A percentile compares a stretch with the other conserved stretches of the same genome.
Conservation (phyloP, 2,797 vertebrate genomes). For the Euthynnus affinis region DNA sequence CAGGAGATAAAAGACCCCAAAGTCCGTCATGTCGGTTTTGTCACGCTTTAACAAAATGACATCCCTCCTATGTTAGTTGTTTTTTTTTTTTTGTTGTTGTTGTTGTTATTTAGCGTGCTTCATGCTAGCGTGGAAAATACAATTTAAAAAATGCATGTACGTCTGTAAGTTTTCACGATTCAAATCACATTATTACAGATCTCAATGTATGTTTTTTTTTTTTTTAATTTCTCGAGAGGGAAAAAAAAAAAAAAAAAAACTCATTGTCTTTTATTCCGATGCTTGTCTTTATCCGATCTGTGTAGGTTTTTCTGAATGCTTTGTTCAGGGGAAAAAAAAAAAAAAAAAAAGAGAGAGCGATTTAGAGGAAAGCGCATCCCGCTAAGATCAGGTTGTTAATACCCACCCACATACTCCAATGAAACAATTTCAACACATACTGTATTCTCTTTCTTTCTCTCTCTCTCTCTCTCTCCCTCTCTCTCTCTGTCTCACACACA, state of each 20-base stretch:
- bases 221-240: conserved; percentile 55
- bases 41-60: conserved; percentile 79
- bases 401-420: conserved; percentile 86
- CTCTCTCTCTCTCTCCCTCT: neutral
- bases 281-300: conserved; percentile 88
- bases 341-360: conserved; percentile 68
- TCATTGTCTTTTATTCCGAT: conserved; percentile 77
- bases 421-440: conserved; percentile 85
- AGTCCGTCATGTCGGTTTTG: conserved; percentile 83
- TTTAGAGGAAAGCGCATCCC: conserved; percentile 84
- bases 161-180: conserved; percentile 72
- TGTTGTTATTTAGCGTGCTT: conserved; percentile 52
- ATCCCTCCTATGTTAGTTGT: conserved; percentile 37
- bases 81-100: conserved; percentile 21
- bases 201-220: conserved; percentile 66
- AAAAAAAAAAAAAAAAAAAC: neutral
- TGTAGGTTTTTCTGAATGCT: conserved; percentile 85
- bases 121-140: conserved; percentile 68
- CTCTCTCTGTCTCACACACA: conserved; percentile 44
- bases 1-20: conserved; percentile 54
- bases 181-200: conserved; percentile 78
- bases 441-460: conserved; percentile 61
- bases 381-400: conserved; percentile 89
- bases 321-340: conserved; percentile 77
- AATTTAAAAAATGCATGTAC: conserved; percentile 64